Base-by-base conservation (phyloP, 2,888 invertebrate genomes). In the Drosophila yooni region DNA sequence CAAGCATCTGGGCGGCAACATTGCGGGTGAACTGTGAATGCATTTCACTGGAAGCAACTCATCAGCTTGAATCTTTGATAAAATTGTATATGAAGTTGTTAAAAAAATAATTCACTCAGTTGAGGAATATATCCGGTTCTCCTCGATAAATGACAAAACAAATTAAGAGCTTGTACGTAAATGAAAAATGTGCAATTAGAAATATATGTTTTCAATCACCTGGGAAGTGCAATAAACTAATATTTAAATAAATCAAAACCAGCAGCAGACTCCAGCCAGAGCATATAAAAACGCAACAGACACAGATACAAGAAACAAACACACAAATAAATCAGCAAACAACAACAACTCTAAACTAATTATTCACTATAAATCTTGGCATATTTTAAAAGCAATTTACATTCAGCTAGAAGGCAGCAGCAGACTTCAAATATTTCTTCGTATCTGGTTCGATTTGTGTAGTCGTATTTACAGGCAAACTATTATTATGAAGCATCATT, bases 191-290 rank as follows among this genome's bases (percentile, higher is more conserved):
- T 34, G 1, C 59, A 25, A 8, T 33, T 25, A 13, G 29, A 21
- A 18, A 36, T 27, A 21, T 33, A 8, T 27, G 3, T 18, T n/a
- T 25, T n/a, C n/a, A n/a, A 21, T 15, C 31, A 31, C n/a, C 33
- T 51, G 38, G 25, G 53, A 58, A 50, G 53, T 60, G 59, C 33
- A 52, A 67, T 67, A 64, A 79, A 79, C 79, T 72, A 73, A 79
- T 76, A 81, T 83, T 80, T 65, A 81, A 80, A 76, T 85, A 74
- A 83, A 85, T 79, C 80, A 76, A 83, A 83, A 85, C 80, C 72
- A 74, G 59, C 70, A 70, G 60, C 75, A 79, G 69, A 75, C 67
- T 68, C 33, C 48, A 36, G 25, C 13, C 40, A 50, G 27, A 36
- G 51, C 34, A 52, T 46, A 57, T 21, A 38, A 21, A 48, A 43